Conservation (phyloP, 2,113 vertebrate genomes). For the Siphamia tubifer region DNA sequence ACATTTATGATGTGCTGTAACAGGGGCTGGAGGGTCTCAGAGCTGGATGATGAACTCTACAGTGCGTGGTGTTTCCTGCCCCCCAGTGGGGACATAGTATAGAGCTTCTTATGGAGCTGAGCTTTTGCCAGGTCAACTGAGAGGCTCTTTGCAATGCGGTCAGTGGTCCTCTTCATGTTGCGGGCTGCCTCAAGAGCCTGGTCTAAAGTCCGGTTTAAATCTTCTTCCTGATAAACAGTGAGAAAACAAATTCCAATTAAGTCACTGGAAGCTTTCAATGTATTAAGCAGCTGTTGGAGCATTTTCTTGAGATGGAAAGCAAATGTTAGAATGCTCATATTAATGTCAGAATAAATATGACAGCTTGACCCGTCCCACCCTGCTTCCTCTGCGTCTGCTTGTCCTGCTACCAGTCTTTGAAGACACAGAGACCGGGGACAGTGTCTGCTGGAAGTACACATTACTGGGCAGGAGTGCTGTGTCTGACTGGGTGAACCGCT, state of each 20-base stretch:
- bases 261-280: not conserved
- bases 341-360: not conserved
- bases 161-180: conserved; percentile 87
- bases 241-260: not conserved
- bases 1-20: not conserved
- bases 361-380: conserved; percentile 40
- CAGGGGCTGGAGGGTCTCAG: not conserved
- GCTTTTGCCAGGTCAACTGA: conserved; percentile 84
- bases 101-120: conserved; percentile 63
- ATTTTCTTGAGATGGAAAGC: not conserved
- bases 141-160: conserved; percentile 84
- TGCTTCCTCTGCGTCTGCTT: conserved; percentile 40
- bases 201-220: conserved; percentile 84
- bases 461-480: conserved; percentile 75
- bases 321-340: not conserved
- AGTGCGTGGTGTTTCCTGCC: conserved; percentile 40
- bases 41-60: not conserved
- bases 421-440: not conserved
- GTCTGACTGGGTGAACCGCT: conserved; percentile 75
- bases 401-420: conserved; percentile 30
- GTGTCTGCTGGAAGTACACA: conserved; percentile 61
- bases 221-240: conserved; percentile 72
- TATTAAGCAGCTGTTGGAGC: not conserved
- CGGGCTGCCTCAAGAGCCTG: conserved; percentile 85
- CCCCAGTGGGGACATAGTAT: conserved; percentile 36